These are phyloP conservation scores for Matsumyia berberina DNA, from an alignment of 2,888 invertebrate genomes.

Conservation along the genomic window DNA sequence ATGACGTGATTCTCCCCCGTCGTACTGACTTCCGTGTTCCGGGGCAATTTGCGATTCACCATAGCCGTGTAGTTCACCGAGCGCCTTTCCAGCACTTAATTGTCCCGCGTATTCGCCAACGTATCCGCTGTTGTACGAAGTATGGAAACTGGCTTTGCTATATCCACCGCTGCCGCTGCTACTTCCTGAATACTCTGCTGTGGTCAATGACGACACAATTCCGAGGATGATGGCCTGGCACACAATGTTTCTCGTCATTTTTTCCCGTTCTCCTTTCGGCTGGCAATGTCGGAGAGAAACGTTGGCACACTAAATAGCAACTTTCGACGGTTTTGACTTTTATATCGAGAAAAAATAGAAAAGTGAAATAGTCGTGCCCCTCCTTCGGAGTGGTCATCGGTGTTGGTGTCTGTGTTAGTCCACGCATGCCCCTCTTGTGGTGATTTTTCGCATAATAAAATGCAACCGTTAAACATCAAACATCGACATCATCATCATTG, in stretches of 20 bases:
- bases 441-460: conserved; percentile 39
- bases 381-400: conserved; percentile 14
- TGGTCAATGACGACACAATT: conserved; percentile 38
- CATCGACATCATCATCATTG: conserved; percentile 43
- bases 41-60: conserved; percentile 44
- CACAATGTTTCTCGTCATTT: conserved; percentile 42
- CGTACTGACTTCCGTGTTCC: conserved; percentile 71
- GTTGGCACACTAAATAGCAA: conserved; percentile 66
- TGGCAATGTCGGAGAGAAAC: conserved; percentile 40
- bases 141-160: conserved; percentile 51
- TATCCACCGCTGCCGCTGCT: conserved; percentile 36
- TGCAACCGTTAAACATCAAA: conserved; percentile 39
- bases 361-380: conserved; percentile 45
- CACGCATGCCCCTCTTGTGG: conserved; percentile 34
- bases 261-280: background rate
- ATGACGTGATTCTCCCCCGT: conserved; percentile 38
- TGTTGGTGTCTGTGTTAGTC: conserved; percentile 17
- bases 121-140: conserved; percentile 43
- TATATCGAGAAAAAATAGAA: conserved; percentile 63
- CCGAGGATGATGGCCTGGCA: conserved; percentile 50
- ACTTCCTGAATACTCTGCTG: conserved; percentile 58
- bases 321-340: conserved; percentile 67
- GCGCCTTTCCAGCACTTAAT: conserved; percentile 53
- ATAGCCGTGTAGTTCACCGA: conserved; percentile 55
- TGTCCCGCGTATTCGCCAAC: conserved; percentile 66